Evolutionary conservation across 2,888 invertebrate species (phyloP), one percentile per base, ranked within the genome.

Genomic region (Carcina quercana): DNA sequence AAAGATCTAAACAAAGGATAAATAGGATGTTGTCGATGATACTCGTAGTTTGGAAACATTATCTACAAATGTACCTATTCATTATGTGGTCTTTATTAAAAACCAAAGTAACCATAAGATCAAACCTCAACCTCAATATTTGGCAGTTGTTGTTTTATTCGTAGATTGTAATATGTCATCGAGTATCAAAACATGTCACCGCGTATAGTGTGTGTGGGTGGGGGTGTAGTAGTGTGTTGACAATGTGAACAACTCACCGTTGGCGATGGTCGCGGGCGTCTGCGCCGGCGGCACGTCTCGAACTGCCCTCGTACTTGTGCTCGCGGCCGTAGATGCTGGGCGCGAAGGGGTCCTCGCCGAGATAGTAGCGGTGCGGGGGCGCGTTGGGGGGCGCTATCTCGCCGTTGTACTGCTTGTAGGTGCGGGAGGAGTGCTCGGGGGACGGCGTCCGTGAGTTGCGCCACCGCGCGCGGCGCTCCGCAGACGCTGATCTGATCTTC

Each of bases 301-400:
- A 75, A 70, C 86, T 86, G 59, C 89, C 88, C 70, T 91, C 91
- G 79, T 94, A 93, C 63, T 93, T 92, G 71, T 92, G 92, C 73
- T 94, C 94, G 55, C 92, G 88, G 41, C 94, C 93, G 70, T 92
- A 94, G 62, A 93, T 91, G 72, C 91, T 92, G 42, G 91, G 91
- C 35, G 90, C 91, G 69, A 93, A 94, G 15, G 94, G 94, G 83
- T 94, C 94, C 76, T 94, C 94, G 21, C 94, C 94, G 47, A 94
- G 86, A 70, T 94, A 94, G 76, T 94, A 94, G 46, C 91, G 87
- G 61, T 92, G 92, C 42, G 91, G 86, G 7, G 91, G 90, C 40
- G 74, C 72, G 50, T 61, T 59, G 56, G 71, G 75, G 60, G 83
- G 82, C 55, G 82, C 74, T 50, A 79, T 53, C 59, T 82, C 83